Evolutionary conservation across 2,797 vertebrate species (phyloP), one percentile per base, ranked within the genome.

Genomic region (Hypotaenidia philippensis): DNA sequence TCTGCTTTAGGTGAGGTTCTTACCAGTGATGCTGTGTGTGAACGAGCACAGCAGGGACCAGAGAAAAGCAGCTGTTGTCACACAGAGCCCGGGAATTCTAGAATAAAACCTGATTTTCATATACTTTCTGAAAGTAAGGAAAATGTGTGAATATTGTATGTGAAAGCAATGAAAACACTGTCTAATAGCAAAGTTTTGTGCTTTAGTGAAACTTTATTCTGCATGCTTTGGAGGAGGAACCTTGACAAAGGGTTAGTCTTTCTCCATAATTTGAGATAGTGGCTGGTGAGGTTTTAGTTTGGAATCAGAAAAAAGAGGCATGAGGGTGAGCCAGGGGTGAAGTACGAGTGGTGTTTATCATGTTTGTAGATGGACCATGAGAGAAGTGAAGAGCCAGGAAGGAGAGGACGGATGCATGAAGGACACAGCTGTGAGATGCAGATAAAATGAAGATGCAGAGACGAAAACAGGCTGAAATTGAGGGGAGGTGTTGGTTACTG

Each of bases 401-500:
- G 36, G 32, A 52, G 63, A 40, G 7, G 32, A 23, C 71, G 34
- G 26, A 44, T 3, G 10, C 4, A 15, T 12, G 21, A 32, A 52
- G 52, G 47, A 56, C 13, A 31, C 23, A 27, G 36, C 6, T 68
- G 25, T 50, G 72, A 88, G 29, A 7, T 34, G 55, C 14, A 45
- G 69, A 27, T 49, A 20, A 55, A 55, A 75, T 25, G n/a, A 71
- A 19, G 6, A 38, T 34, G 29, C n/a, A 65, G 31, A 57, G 81
- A 29, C 31, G 31, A 74, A 84, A 38, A 66, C 3, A 29, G 22
- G 49, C 29, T 56, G 27, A 76, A 76, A 74, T 1, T 49, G 47
- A 79, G 14, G 17, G 2, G 29, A 14, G 8, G 3, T 0, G 0
- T 34, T 40, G 32, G 22, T 19, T 29, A 2, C 26, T 63, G 29